These are phyloP conservation scores for Drosophila ohnishii DNA, from an alignment of 1,140 invertebrate species.

Conservation along the genomic window DNA sequence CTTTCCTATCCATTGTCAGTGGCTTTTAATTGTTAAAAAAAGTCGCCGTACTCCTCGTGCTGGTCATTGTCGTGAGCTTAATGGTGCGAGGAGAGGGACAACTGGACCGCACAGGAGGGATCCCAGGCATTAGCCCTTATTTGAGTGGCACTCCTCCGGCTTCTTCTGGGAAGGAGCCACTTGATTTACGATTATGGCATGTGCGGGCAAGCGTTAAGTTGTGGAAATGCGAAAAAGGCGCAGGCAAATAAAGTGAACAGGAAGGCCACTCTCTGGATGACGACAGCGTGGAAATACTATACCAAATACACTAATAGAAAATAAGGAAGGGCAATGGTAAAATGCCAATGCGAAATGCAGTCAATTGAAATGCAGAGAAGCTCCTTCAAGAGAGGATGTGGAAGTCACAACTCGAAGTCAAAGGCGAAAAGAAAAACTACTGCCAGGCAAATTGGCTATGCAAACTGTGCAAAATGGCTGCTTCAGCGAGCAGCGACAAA, in stretches of 20 bases:
- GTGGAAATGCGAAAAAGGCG: conserved; percentile 46
- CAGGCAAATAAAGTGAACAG: conserved; percentile 56
- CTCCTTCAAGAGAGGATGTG: conserved; percentile 17
- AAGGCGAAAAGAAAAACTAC: conserved; percentile 48
- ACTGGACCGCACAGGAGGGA: conserved; percentile 16
- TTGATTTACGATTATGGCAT: conserved; percentile 64
- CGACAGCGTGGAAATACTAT: conserved; percentile 8
- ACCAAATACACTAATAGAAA: conserved; percentile 33
- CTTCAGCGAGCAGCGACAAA: conserved; percentile 69
- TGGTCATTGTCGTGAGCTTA: conserved; percentile 49
- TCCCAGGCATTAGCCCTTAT: conserved; percentile 23
- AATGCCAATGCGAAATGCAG: conserved; percentile 55
- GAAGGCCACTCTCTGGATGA: conserved; percentile 27
- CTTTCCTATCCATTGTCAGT: not conserved
- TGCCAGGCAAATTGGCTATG: conserved; percentile 72
- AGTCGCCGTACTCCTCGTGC: conserved; percentile 36
- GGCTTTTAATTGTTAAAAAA: conserved; percentile 53
- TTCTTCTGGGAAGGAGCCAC: conserved; percentile 31
- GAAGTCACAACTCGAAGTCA: conserved; percentile 46
- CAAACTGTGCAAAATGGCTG: conserved; percentile 75
- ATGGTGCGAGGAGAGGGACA: conserved; percentile 22
- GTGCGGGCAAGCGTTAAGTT: conserved; percentile 64
- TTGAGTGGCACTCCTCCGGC: conserved; percentile 20
- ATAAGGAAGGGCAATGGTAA: conserved; percentile 18
- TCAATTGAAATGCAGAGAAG: conserved; percentile 69